These are phyloP conservation scores for Bos taurus DNA, from an alignment of 2,113 vertebrate species.

Conservation along the genomic window DNA sequence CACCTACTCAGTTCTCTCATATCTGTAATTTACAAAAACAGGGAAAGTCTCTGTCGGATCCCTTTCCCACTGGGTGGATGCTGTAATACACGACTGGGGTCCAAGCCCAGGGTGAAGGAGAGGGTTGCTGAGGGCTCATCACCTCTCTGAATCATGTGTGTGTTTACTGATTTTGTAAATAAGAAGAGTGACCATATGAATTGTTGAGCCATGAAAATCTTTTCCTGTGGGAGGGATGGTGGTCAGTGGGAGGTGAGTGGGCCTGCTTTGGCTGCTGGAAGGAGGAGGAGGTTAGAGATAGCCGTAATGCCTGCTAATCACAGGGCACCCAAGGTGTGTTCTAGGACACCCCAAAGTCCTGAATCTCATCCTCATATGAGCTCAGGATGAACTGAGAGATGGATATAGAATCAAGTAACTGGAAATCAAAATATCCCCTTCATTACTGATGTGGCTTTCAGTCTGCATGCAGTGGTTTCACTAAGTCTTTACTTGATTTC, in stretches of 20 bases:
- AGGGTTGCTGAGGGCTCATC: neutral
- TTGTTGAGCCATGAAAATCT: neutral
- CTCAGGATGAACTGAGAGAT: neutral
- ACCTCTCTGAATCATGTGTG: neutral
- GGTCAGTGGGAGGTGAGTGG: neutral
- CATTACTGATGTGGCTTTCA: neutral
- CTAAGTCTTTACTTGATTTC: neutral
- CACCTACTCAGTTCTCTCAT: neutral
- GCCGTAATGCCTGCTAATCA: neutral
- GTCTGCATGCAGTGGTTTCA: neutral
- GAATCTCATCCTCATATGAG: neutral
- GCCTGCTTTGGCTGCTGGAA: neutral
- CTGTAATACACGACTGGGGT: neutral
- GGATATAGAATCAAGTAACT: neutral
- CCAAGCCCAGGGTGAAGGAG: neutral
- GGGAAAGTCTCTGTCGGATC: neutral
- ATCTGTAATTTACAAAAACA: neutral
- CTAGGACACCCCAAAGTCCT: neutral
- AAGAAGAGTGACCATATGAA: constrained; percentile 22
- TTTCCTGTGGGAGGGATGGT: neutral
- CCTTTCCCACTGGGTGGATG: neutral
- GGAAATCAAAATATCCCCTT: neutral
- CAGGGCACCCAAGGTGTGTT: neutral
- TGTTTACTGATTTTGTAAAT: constrained; percentile 57
- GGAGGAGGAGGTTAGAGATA: neutral